Conservation (phyloP, 1,140 invertebrate species). For the Drosophila murphyi region DNA sequence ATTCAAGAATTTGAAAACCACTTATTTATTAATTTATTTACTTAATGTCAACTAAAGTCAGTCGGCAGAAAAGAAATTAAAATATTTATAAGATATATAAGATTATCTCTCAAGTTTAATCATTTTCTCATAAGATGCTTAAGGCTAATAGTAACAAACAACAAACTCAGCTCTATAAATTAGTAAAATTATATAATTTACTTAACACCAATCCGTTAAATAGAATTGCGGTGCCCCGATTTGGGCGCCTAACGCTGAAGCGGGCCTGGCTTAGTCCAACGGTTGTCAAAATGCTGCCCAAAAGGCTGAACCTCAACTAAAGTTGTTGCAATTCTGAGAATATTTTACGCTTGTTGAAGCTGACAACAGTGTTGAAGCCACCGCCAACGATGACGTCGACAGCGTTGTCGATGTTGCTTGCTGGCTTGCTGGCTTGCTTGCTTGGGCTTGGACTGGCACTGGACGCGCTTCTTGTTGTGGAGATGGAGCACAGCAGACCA, state of each 20-base stretch:
- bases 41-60: too few relatives aligned
- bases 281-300: slow-evolving; percentile 63
- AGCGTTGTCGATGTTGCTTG: slow-evolving; percentile 26
- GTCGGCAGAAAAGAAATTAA: not conserved
- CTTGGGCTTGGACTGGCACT: slow-evolving; percentile 5
- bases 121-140: too few relatives aligned
- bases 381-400: slow-evolving; percentile 63
- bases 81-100: not conserved
- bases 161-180: not conserved
- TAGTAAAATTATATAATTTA: not conserved
- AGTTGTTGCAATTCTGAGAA: slow-evolving; percentile 80
- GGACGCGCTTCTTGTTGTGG: slow-evolving; percentile 28
- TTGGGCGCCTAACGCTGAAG: slow-evolving; percentile 27
- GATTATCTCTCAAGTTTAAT: too few relatives aligned
- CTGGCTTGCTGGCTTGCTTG: not conserved
- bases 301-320: slow-evolving; percentile 66
- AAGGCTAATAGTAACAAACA: not conserved
- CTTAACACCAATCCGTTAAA: not conserved
- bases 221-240: slow-evolving; percentile 21
- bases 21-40: too few relatives aligned
- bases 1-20: too few relatives aligned
- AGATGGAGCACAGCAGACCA: not conserved
- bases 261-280: slow-evolving; percentile 48
- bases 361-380: slow-evolving; percentile 73
- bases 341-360: slow-evolving; percentile 81